phyloP scores from a whole-genome alignment of 2,113 vertebrate species.

The Microcebus murinus region DNA sequence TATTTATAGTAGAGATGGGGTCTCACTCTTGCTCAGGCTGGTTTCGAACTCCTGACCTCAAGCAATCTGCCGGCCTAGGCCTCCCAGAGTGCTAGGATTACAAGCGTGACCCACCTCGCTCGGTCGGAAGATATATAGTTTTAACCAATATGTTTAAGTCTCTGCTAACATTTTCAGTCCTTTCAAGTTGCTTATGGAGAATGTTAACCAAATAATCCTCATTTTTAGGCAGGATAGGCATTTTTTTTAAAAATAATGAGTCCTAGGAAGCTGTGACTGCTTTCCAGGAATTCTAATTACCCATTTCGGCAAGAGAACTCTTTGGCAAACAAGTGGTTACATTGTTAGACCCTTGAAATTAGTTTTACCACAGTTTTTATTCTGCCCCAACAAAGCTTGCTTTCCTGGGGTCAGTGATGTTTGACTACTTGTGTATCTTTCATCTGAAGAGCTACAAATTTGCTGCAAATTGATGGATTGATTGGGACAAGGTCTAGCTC shows the following conservation, averaged over 20 bases:
- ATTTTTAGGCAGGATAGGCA: slow-evolving; percentile 14
- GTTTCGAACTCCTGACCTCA: no score
- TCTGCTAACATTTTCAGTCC: slow-evolving; percentile 40
- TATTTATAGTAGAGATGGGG: no score
- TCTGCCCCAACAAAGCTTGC: neutral
- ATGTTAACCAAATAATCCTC: neutral
- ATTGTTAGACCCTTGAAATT: slow-evolving; percentile 24
- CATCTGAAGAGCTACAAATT: slow-evolving; percentile 43
- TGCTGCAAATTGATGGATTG: neutral
- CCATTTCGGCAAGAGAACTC: slow-evolving; percentile 35
- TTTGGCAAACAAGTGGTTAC: slow-evolving; percentile 55
- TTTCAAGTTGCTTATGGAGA: slow-evolving; percentile 27
- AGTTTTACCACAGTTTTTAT: slow-evolving; percentile 31
- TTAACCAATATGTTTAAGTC: slow-evolving; percentile 5
- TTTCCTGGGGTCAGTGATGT: slow-evolving; percentile 39
- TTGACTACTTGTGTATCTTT: slow-evolving; percentile 21
- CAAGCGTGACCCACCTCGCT: no score
- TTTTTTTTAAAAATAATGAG: slow-evolving; percentile 19
- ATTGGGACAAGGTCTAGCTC: no score
- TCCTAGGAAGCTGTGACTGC: slow-evolving; percentile 42
- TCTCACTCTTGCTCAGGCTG: no score
- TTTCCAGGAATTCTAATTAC: slow-evolving; percentile 65
- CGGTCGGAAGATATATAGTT: neutral
- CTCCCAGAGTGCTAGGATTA: no score
- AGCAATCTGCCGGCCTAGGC: no score